phyloP scores from a whole-genome alignment of 2,888 invertebrate genomes.

The Drosophila basisetae region DNA sequence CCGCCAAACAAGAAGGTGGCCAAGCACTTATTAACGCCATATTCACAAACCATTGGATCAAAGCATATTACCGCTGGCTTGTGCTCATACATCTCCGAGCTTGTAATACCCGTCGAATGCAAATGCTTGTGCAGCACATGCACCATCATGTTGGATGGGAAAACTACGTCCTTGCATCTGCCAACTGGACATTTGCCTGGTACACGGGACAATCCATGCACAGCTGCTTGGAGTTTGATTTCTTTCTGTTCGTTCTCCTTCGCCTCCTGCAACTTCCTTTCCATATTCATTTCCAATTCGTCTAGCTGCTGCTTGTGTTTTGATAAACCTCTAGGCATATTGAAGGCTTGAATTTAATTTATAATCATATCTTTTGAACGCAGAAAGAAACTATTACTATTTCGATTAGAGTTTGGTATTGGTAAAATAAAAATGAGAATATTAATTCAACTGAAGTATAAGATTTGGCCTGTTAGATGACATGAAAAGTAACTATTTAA shows the following conservation, averaged over 20 bases:
- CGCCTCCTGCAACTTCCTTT: conserved; percentile 25
- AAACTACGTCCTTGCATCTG: conserved; percentile 41
- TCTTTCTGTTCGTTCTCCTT: conserved; percentile 16
- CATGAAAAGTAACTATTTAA: not conserved
- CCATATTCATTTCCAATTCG: conserved; percentile 29
- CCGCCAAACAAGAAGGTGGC: conserved; percentile 53
- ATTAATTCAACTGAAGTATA: not conserved
- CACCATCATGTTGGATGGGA: conserved; percentile 49
- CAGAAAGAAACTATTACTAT: not conserved
- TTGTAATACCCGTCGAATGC: not conserved
- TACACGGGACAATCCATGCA: conserved; percentile 17
- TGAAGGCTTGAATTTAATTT: conserved; percentile 17
- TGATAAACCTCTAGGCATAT: conserved; percentile 10
- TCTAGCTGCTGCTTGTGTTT: conserved; percentile 11
- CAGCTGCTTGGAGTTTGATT: not conserved
- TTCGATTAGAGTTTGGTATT: not conserved
- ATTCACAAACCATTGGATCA: conserved; percentile 20
- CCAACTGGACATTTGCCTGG: conserved; percentile 45
- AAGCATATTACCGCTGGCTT: conserved; percentile 30
- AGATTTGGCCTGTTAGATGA: not conserved
- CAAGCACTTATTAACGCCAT: conserved; percentile 24
- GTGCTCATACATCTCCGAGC: conserved; percentile 31
- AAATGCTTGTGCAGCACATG: conserved; percentile 48
- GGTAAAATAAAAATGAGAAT: not conserved
- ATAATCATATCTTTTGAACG: conserved; percentile 2